Percentiles rank a stretch among this genome's conserved stretches.
Evolutionary conservation across 2,797 vertebrate species (phyloP).

Genomic region (Poliocrania exsul): DNA sequence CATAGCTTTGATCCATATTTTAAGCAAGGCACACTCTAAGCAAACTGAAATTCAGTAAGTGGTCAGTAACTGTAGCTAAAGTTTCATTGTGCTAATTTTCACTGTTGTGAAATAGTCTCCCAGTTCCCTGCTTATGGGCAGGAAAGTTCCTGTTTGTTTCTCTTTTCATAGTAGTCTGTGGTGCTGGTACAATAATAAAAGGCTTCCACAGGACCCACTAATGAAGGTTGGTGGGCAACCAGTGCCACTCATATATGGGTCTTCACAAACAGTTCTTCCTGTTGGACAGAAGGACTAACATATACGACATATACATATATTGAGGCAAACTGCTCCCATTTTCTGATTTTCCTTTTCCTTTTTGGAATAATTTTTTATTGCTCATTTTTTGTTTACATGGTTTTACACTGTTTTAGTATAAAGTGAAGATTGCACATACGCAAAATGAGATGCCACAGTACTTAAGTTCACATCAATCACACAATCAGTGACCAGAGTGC

Average conservation of each 20-base stretch:
- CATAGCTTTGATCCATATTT: background rate
- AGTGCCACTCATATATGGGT: background rate
- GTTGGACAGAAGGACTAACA: background rate
- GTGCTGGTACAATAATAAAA: background rate
- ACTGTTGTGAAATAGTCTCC: background rate
- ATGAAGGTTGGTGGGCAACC: background rate
- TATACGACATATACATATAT: rapidly evolving
- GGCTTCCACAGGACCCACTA: background rate
- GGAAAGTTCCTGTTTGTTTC: background rate
- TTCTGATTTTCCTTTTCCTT: background rate
- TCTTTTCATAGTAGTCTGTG: background rate
- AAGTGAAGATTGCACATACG: background rate
- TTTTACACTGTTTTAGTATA: background rate
- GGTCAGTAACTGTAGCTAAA: background rate
- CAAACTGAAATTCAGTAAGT: background rate
- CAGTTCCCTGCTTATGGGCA: background rate
- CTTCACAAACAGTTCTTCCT: background rate
- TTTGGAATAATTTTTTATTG: background rate
- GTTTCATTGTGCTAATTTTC: background rate
- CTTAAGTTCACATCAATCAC: background rate
- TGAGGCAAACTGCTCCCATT: background rate
- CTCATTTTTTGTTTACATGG: background rate
- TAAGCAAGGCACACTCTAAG: background rate
- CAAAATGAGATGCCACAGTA: background rate
- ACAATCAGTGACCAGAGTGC: background rate